Base-by-base conservation (phyloP, 2,888 invertebrate species). In the Hirtodrosophila alboralis region DNA sequence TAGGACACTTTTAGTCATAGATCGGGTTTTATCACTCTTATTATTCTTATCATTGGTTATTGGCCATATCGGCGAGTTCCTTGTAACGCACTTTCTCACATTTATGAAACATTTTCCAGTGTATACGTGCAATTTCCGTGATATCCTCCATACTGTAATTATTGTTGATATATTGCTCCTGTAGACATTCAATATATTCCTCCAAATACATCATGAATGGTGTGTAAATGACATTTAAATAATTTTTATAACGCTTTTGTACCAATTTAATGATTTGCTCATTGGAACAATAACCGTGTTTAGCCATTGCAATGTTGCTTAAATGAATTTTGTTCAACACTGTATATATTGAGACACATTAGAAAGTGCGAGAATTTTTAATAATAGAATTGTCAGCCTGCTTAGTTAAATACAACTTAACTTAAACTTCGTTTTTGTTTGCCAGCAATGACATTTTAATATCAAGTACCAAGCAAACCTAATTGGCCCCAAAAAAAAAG, bases 361-460 rank as follows among this genome's bases (percentile, higher is more conserved):
- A n/a, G 23, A 1, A 23, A 4, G 3, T n/a, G 23, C 16, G 2
- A 18, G 13, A 43, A 21, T 21, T 16, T 47, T 7, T 6, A 30
- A 10, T 27, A 47, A 30, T 16, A 28, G 8, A 8, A 16, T 9
- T 41, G 47, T 26, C 40, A 36, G 56, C 34, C 57, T 52, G 37
- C 51, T n/a, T 21, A 16, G 1, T 44, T 27, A 2, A 8, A 14
- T 23, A 30, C 4, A 9, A 7, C 8, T 12, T 7, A 31, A 26
- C 14, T 49, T n/a, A n/a, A n/a, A n/a, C n/a, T n/a, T n/a, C n/a
- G n/a, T n/a, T n/a, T n/a, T n/a, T n/a, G n/a, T n/a, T n/a, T n/a
- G 58, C 53, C 67, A 59, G 37, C 59, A 68, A 52, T 72, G 72
- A 68, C 72, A 72, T 73, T 72, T 72, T 74, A 66, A 66, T 66